Evolutionary conservation across 1,140 invertebrate species (phyloP), one percentile per base, ranked within the genome.

Genomic region (Dufourea novaeangliae): DNA sequence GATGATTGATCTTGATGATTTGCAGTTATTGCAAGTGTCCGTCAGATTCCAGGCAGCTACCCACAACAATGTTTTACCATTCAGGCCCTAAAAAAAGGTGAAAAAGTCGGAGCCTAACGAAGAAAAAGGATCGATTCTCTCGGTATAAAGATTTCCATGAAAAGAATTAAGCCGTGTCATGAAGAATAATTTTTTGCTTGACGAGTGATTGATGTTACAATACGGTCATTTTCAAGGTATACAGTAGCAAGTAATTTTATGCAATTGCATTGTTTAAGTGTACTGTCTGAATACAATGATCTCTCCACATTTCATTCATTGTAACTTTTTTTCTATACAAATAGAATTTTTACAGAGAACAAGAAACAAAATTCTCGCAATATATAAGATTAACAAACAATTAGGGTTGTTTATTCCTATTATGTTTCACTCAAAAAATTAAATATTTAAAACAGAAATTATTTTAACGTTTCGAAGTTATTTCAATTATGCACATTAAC

Each of bases 91-190:
- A 50, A 39, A 64, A 59, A 27, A 29, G 56, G 11, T 20, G 22
- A 46, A 50, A 62, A 44, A 80, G 46, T 29, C 32, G 22, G 17
- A n/a, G 39, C 32, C 39, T 59, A 39, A 32, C 27, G 20, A 73
- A 46, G 44, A 25, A 76, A 32, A 54, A 64, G 32, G 44, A 77
- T 77, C 39, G 41, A 14, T 29, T n/a, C 27, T 12, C 12, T 41
- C 57, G n/a, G n/a, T 29, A 63, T 12, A 37, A 44, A 62, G 52
- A 54, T 27, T 32, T 62, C 39, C 34, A n/a, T 11, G 57, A 41
- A 54, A 77, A 61, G 66, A 77, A 77, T 70, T 54, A 62, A 63
- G 75, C 75, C 57, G 17, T 63, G 68, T 77, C 67, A 70, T 62
- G 68, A 29, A 57, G 29, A 57, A 76, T 68, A 70, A 70, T 77